Percentiles rank a stretch among this genome's conserved stretches.
Evolutionary conservation across 2,797 vertebrate species (phyloP).

Genomic region (Chrysocyon brachyurus): DNA sequence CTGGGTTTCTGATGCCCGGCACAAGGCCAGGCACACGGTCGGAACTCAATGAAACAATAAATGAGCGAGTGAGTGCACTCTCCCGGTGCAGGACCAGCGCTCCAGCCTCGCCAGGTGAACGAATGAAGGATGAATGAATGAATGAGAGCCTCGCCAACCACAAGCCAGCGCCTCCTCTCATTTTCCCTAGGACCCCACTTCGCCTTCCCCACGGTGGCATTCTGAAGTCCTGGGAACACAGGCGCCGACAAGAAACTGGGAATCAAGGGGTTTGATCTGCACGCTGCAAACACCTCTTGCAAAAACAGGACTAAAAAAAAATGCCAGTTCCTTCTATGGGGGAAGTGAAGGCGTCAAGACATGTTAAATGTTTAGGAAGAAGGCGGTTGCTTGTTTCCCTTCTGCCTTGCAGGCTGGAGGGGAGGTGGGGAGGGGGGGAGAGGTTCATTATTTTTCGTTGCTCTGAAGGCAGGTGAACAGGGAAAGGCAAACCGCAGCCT

Average conservation of each 20-base stretch:
- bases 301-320: constrained; percentile 47
- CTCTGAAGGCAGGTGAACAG: constrained; percentile 58
- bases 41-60: not conserved
- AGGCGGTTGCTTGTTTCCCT: constrained; percentile 52
- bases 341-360: constrained; percentile 56
- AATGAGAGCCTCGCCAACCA: not conserved
- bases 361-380: constrained; percentile 57
- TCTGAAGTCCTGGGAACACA: constrained; percentile 4
- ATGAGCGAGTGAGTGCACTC: not conserved
- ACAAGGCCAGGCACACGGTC: not conserved
- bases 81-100: rapidly evolving
- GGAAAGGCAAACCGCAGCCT: not conserved
- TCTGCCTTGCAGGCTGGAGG: constrained; percentile 57
- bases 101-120: not conserved
- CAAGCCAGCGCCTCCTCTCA: not conserved
- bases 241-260: not conserved
- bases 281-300: not conserved
- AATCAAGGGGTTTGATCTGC: constrained; percentile 66
- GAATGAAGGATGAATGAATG: not conserved
- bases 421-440: not conserved
- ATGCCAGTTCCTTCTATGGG: not conserved
- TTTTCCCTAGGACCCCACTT: not conserved
- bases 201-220: not conserved
- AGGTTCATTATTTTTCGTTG: constrained; percentile 20
- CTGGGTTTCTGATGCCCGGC: not conserved